A percentile compares a stretch with the other conserved stretches of the same genome.
phyloP scores from a whole-genome alignment of 2,888 invertebrate species.

The Cerceris rybyensis region DNA sequence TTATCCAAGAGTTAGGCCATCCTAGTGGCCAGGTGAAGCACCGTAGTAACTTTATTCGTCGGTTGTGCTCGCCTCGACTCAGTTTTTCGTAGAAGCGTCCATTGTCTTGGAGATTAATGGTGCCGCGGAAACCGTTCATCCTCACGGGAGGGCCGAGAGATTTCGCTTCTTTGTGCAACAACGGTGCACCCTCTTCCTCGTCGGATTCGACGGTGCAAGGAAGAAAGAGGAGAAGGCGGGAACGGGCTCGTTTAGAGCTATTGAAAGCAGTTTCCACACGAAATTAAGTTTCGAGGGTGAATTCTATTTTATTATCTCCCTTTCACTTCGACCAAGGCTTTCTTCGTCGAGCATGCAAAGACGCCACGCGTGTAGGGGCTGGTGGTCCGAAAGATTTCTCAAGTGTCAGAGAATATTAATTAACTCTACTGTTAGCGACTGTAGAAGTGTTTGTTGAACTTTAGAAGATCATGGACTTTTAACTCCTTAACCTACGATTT shows the following conservation, averaged over 20 bases:
- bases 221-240: conserved; percentile 25
- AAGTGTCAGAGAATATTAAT: neutral
- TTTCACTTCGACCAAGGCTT: conserved; percentile 10
- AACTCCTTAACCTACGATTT: no score
- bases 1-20: conserved; percentile 47
- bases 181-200: conserved; percentile 7
- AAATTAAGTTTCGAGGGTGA: conserved; percentile 27
- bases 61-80: conserved; percentile 20
- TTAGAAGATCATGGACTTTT: no score
- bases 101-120: conserved; percentile 73
- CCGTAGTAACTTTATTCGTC: conserved; percentile 58
- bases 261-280: conserved; percentile 22
- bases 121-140: conserved; percentile 58
- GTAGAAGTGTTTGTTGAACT: neutral
- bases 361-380: neutral
- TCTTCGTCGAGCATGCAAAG: conserved; percentile 5
- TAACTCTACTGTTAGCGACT: neutral
- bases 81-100: conserved; percentile 67
- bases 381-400: neutral
- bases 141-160: conserved; percentile 39
- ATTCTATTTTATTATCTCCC: conserved; percentile 11
- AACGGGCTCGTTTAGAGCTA: conserved; percentile 15
- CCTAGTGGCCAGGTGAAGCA: conserved; percentile 43
- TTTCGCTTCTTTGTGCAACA: conserved; percentile 52
- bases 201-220: conserved; percentile 11